These are phyloP conservation scores for Centruroides sculpturatus DNA, from an alignment of 1,140 invertebrate species.

Conservation along the genomic window DNA sequence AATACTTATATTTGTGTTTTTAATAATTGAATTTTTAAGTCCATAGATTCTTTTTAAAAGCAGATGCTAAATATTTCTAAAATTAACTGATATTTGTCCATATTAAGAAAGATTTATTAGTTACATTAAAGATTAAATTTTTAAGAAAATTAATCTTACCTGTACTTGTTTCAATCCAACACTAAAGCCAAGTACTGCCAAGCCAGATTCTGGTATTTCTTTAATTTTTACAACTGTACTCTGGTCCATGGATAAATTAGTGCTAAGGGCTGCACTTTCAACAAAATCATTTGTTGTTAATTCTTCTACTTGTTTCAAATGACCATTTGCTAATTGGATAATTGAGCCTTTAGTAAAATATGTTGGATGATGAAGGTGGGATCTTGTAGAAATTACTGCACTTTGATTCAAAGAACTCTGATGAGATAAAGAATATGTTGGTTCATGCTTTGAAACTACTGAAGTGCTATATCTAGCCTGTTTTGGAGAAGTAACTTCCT, in stretches of 20 bases:
- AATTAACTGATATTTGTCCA: too few relatives aligned
- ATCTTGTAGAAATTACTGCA: too few relatives aligned
- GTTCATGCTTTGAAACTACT: too few relatives aligned
- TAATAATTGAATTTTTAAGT: too few relatives aligned
- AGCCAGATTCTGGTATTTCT: conserved; percentile 21
- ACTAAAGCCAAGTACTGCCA: conserved; percentile 29
- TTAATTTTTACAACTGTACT: conserved; percentile 34
- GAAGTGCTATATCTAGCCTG: not conserved
- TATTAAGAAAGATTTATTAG: too few relatives aligned
- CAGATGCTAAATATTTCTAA: too few relatives aligned
- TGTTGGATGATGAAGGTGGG: conserved; percentile 19
- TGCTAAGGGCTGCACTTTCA: conserved; percentile 31
- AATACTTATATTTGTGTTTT: too few relatives aligned
- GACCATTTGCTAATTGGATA: conserved; percentile 54
- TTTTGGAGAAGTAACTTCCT: not conserved
- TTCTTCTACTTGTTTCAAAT: conserved; percentile 60
- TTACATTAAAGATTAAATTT: too few relatives aligned
- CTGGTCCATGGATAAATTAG: conserved; percentile 35
- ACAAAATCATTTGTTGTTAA: conserved; percentile 35
- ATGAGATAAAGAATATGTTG: too few relatives aligned
- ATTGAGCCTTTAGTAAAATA: conserved; percentile 47
- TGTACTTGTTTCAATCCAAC: conserved; percentile 32
- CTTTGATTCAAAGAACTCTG: too few relatives aligned
- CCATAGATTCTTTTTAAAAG: too few relatives aligned
- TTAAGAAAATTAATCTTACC: conserved; percentile 18